phyloP scores from a whole-genome alignment of 2,797 vertebrate species.

The Galago senegalensis region DNA sequence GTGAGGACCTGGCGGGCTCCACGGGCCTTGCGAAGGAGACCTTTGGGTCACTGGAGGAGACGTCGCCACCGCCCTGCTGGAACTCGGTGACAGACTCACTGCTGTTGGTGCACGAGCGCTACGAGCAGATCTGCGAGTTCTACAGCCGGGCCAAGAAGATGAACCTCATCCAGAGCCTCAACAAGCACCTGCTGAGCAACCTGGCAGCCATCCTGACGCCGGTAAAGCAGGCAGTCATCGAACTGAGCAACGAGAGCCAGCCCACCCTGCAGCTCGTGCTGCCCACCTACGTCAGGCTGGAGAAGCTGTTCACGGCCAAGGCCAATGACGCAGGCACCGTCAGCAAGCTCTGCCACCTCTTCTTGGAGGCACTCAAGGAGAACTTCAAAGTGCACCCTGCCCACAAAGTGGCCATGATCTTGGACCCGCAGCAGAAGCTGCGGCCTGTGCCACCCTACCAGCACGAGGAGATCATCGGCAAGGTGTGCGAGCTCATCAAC shows the following conservation, averaged over 20 bases:
- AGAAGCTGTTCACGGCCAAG: constrained; percentile 99
- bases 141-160: constrained; percentile 97
- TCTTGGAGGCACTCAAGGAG: constrained; percentile 98
- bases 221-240: constrained; percentile 96
- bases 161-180: constrained; percentile 97
- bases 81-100: constrained; percentile 96
- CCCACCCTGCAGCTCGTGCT: constrained; percentile 98
- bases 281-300: constrained; percentile 97
- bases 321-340: constrained; percentile 95
- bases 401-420: constrained; percentile 98
- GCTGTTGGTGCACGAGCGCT: constrained; percentile 97
- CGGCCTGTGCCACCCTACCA: constrained; percentile 97
- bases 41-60: constrained; percentile 94
- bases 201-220: constrained; percentile 96
- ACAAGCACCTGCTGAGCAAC: constrained; percentile 97
- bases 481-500: constrained; percentile 96
- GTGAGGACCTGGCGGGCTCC: constrained; percentile 95
- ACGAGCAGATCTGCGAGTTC: constrained; percentile 98
- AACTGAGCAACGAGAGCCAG: constrained; percentile 96
- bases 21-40: constrained; percentile 93
- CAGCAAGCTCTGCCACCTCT: constrained; percentile 99
- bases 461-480: constrained; percentile 98
- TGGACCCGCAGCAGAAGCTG: constrained; percentile 98
- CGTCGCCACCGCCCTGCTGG: constrained; percentile 96
- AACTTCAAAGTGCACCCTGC: constrained; percentile 99